phyloP scores from a whole-genome alignment of 2,113 vertebrate genomes.

The Brienomyrus brachyistius region DNA sequence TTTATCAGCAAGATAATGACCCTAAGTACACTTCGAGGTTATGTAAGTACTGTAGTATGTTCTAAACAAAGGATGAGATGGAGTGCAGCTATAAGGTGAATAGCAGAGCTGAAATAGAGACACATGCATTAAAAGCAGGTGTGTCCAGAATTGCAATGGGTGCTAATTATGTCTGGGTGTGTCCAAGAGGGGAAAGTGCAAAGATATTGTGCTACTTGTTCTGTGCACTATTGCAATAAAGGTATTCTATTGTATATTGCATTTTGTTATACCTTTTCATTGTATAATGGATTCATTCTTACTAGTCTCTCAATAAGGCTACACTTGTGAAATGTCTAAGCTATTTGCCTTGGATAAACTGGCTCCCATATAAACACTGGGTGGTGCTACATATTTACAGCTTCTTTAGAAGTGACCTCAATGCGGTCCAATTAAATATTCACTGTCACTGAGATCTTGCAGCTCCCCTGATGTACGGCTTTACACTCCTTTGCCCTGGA shows the following conservation, averaged over 20 bases:
- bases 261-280: not conserved
- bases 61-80: not conserved
- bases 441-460: not conserved
- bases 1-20: not conserved
- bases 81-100: not conserved
- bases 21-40: not conserved
- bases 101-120: not conserved
- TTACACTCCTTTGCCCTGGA: not conserved
- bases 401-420: not conserved
- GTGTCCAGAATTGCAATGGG: not conserved
- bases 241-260: not conserved
- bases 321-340: not conserved
- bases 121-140: not conserved
- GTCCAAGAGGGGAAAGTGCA: not conserved
- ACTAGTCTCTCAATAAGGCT: not conserved
- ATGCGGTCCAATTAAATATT: not conserved
- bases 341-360: not conserved
- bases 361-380: not conserved
- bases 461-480: not conserved
- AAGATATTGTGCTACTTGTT: not conserved
- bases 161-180: not conserved
- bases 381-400: not conserved
- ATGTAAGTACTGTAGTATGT: not conserved
- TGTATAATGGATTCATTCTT: not conserved
- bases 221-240: not conserved